Conservation (phyloP, 2,113 vertebrate genomes). For the Dryoscopus gambensis region DNA sequence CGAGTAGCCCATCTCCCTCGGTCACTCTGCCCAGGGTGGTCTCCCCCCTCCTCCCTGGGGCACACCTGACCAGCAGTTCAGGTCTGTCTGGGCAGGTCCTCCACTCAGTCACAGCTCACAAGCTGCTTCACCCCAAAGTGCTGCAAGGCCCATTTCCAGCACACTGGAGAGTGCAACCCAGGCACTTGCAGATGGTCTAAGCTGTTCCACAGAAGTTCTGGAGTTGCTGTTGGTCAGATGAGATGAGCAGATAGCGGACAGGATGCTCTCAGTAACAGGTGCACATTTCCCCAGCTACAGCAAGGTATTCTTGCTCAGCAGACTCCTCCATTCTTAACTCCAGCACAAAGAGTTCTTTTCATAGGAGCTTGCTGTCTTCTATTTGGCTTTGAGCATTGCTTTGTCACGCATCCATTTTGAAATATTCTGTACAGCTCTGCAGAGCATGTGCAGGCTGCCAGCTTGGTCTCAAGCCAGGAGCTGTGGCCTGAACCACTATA, state of each 20-base stretch:
- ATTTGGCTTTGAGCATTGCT: not conserved
- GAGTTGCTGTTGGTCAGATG: not conserved
- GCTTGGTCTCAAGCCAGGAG: not conserved
- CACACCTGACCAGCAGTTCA: not conserved
- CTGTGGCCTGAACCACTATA: accelerated
- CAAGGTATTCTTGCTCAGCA: not conserved
- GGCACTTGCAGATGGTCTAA: not conserved
- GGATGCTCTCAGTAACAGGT: not conserved
- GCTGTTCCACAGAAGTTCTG: not conserved
- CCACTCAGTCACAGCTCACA: not conserved
- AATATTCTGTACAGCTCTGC: not conserved
- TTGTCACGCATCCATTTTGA: not conserved
- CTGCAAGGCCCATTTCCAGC: not conserved
- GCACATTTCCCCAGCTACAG: not conserved
- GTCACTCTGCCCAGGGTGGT: not conserved
- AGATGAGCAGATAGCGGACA: not conserved
- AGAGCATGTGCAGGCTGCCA: not conserved
- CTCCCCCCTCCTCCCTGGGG: not conserved
- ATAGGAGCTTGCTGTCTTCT: not conserved
- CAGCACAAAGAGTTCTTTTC: not conserved
- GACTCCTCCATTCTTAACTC: not conserved
- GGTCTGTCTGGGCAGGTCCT: not conserved
- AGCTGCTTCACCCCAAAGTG: not conserved
- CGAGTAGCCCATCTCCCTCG: not conserved
- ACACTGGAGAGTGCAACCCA: not conserved